A percentile compares a stretch with the other conserved stretches of the same genome.
Conservation (phyloP, 2,113 vertebrate genomes). For the Leptobrachium ailaonicum region DNA sequence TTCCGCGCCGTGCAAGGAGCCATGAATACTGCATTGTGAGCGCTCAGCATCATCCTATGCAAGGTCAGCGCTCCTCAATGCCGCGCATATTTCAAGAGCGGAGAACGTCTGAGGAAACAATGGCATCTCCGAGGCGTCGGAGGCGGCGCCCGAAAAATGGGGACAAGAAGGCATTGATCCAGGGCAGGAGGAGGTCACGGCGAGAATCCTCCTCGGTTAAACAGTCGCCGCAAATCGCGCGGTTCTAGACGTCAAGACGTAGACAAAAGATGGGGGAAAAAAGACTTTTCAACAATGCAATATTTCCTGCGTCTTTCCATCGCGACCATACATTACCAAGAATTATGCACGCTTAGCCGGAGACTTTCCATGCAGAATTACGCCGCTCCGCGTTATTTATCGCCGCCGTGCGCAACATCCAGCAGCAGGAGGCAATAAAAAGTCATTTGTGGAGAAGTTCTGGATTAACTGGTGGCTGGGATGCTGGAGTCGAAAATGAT, state of each 20-base stretch:
- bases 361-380: background rate
- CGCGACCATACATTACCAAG: background rate
- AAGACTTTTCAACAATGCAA: background rate
- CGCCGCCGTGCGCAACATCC: background rate
- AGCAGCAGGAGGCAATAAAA: background rate
- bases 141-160: background rate
- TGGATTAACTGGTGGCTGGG: background rate
- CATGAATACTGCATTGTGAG: background rate
- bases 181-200: background rate
- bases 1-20: background rate
- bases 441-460: background rate
- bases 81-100: background rate
- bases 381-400: background rate
- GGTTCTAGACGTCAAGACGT: no score
- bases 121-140: background rate
- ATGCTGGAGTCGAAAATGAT: background rate
- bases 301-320: background rate
- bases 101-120: background rate
- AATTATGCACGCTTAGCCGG: background rate
- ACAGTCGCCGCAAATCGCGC: no score
- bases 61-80: background rate
- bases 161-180: background rate
- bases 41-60: background rate
- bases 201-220: no score
- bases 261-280: no score